phyloP scores from a whole-genome alignment of 2,113 vertebrate genomes.

The Hydropotes inermis region DNA sequence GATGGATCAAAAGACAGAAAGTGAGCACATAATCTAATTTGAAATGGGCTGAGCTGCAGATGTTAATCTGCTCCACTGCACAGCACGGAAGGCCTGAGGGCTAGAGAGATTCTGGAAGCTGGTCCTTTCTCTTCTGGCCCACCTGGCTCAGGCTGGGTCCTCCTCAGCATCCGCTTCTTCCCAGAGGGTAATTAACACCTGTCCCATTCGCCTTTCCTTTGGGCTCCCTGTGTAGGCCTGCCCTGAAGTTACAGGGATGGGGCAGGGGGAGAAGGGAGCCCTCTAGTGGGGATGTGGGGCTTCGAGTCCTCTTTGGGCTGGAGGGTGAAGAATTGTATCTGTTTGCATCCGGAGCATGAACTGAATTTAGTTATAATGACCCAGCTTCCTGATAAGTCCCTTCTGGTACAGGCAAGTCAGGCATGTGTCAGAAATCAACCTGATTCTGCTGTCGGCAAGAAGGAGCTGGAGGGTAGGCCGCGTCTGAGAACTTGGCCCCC shows the following conservation, averaged over 20 bases:
- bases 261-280: background rate
- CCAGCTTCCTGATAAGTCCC: background rate
- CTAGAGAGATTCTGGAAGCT: background rate
- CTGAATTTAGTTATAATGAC: background rate
- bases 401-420: background rate
- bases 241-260: background rate
- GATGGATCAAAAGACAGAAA: conserved; percentile 34
- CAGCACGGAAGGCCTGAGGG: background rate
- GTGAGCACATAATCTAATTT: conserved; percentile 42
- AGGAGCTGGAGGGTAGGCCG: background rate
- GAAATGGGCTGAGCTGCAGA: conserved; percentile 39
- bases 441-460: background rate
- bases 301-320: background rate
- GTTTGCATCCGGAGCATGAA: background rate
- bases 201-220: background rate
- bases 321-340: background rate
- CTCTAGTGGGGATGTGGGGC: background rate
- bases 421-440: background rate
- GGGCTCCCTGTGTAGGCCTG: background rate
- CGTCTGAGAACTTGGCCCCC: too few relatives aligned
- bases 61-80: conserved; percentile 8
- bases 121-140: background rate
- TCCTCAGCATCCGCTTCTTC: background rate
- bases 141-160: background rate
- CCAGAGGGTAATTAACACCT: background rate